Evolutionary conservation across 2,113 vertebrate genomes (phyloP).

Genomic region (Geococcyx californianus): DNA sequence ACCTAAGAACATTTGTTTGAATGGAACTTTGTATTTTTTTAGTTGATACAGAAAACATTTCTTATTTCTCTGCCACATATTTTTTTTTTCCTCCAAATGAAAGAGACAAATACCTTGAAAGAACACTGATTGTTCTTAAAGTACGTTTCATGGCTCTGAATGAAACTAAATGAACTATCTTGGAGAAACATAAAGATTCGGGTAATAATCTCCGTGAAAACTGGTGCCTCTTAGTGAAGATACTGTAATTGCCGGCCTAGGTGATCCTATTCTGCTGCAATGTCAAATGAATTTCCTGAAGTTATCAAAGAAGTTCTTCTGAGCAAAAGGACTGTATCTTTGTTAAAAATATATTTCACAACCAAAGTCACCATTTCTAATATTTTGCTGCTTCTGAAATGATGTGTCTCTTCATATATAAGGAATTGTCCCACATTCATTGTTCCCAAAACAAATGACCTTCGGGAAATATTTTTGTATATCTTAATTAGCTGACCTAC

Average conservation of each 20-base stretch:
- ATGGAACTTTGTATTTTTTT: not conserved
- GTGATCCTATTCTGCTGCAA: not conserved
- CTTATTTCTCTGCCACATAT: not conserved
- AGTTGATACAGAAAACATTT: not conserved
- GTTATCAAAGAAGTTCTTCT: not conserved
- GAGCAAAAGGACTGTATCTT: not conserved
- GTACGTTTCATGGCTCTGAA: not conserved
- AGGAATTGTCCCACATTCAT: constrained; percentile 42
- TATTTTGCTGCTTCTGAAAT: constrained; percentile 17
- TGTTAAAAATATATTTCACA: not conserved
- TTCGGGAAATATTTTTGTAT: constrained; percentile 60
- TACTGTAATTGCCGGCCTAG: not conserved
- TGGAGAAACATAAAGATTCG: not conserved
- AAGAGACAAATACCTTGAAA: not conserved
- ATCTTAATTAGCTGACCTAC: constrained; percentile 65
- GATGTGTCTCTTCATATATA: not conserved
- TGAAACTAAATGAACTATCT: not conserved
- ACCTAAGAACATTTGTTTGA: not conserved
- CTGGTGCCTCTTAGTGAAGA: not conserved
- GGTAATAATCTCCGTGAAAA: not conserved
- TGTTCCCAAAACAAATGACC: constrained; percentile 49
- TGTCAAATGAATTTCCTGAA: not conserved
- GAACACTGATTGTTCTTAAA: not conserved
- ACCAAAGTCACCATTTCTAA: not conserved
- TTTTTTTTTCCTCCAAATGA: not conserved